Evolutionary conservation across 2,888 invertebrate species (phyloP), one percentile per base, ranked within the genome.

Genomic region (Ethmia dodecea): DNA sequence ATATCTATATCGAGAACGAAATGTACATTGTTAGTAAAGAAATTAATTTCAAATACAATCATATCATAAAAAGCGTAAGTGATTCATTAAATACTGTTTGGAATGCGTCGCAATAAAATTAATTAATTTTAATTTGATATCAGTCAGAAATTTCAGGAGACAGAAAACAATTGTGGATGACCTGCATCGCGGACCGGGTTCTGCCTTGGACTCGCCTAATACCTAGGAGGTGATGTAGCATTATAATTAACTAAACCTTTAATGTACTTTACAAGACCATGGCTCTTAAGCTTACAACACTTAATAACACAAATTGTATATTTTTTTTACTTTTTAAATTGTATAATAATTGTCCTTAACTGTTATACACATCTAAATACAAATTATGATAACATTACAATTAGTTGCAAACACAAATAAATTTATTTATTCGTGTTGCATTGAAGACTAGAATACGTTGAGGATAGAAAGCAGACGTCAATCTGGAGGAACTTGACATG

Each of bases 361-460:
- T 15, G 14, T 13, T 35, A 29, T 28, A 34, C 20, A 26, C 20
- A 34, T 35, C 38, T 40, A 36, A 36, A 40, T 56, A 63, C 58
- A 55, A 61, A 61, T 77, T 78, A 76, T 60, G 57, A 73, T 73
- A 76, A 75, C 61, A 73, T 73, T 79, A 80, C 45, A 80, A 71
- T 79, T 84, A 86, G 68, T 76, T 71, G 81, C 84, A 71, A 70
- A 63, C 81, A 75, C 78, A 78, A 72, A 69, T 58, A 43, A 48
- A 54, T 15, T 22, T n/a, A 16, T 29, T 15, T 16, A 58, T 69
- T 72, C 72, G 78, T 71, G 78, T 74, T 75, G 83, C 83, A 54
- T 63, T 66, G 60, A 65, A 77, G 86, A 86, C 86, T 86, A 86
- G 86, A 86, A 86, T 81, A 77, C 72, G 72, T 86, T 86, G 84